A percentile compares a stretch with the other conserved stretches of the same genome.
Conservation (phyloP, 1,140 invertebrate genomes). For the Drosophila tani region DNA sequence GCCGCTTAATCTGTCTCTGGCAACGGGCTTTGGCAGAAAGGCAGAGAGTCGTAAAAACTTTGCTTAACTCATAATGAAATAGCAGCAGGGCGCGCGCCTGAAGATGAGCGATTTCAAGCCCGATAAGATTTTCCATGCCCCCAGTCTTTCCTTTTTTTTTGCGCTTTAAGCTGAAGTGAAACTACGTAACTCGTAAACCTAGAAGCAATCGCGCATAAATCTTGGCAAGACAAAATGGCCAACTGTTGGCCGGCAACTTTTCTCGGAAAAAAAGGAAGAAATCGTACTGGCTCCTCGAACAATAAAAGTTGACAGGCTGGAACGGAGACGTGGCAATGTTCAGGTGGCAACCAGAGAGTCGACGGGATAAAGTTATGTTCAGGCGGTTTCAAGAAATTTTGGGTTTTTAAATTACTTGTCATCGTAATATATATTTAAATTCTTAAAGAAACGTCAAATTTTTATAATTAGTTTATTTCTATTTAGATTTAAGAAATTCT, state of each 20-base stretch:
- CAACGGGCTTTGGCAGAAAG: conserved; percentile 15
- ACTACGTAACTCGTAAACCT: conserved; percentile 38
- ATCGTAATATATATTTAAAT: no score
- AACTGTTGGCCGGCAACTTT: conserved; percentile 36
- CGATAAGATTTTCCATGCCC: conserved; percentile 16
- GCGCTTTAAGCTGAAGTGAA: conserved; percentile 26
- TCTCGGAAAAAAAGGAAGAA: background rate
- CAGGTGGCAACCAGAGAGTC: conserved; percentile 9
- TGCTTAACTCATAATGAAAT: conserved; percentile 48
- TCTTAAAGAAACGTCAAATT: no score
- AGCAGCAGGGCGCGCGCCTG: conserved; percentile 38
- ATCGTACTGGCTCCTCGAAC: conserved; percentile 24
- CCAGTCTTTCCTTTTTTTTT: background rate
- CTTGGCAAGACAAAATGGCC: conserved; percentile 51
- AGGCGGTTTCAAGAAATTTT: background rate
- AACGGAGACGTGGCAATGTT: conserved; percentile 21
- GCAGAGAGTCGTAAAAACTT: conserved; percentile 35
- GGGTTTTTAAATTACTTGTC: no score
- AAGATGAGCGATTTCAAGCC: conserved; percentile 45
- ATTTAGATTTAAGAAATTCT: no score
- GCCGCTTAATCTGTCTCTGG: conserved; percentile 38
- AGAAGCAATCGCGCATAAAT: conserved; percentile 47
- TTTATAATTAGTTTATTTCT: no score
- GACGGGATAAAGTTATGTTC: conserved; percentile 10
- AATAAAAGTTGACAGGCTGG: conserved; percentile 43